These are phyloP conservation scores for Amiota mariae DNA, from an alignment of 2,888 invertebrate genomes.

Conservation along the genomic window DNA sequence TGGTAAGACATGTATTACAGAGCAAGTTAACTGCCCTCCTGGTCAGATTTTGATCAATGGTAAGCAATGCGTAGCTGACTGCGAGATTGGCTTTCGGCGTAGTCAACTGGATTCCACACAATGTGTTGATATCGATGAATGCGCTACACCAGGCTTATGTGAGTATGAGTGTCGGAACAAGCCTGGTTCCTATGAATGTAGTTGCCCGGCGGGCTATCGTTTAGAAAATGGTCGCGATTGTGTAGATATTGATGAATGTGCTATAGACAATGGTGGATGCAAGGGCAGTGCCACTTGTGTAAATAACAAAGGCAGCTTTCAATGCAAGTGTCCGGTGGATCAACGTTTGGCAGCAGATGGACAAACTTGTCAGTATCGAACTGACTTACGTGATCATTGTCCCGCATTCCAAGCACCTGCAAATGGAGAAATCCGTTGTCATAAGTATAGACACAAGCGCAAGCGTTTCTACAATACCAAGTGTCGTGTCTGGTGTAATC, in stretches of 20 bases:
- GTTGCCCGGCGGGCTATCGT: constrained; percentile 77
- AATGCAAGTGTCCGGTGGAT: constrained; percentile 75
- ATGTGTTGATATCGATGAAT: constrained; percentile 76
- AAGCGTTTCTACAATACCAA: constrained; percentile 70
- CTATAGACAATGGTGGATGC: constrained; percentile 71
- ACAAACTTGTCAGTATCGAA: constrained; percentile 50
- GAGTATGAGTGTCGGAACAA: constrained; percentile 75
- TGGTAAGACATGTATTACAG: constrained; percentile 71
- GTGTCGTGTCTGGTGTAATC: constrained; percentile 70
- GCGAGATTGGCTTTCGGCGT: constrained; percentile 73
- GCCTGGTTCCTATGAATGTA: constrained; percentile 76
- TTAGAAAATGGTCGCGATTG: constrained; percentile 74
- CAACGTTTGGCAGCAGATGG: constrained; percentile 63
- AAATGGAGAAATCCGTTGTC: constrained; percentile 70
- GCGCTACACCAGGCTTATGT: constrained; percentile 75
- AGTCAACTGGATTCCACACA: constrained; percentile 56
- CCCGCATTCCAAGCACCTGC: constrained; percentile 63
- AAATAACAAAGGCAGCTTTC: constrained; percentile 74
- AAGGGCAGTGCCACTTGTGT: constrained; percentile 68
- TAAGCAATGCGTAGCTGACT: constrained; percentile 59
- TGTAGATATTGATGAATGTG: constrained; percentile 77
- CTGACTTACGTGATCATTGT: constrained; percentile 67
- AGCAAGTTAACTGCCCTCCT: constrained; percentile 60
- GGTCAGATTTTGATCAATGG: constrained; percentile 75
- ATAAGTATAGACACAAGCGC: constrained; percentile 70